Evolutionary conservation across 2,888 invertebrate genomes (phyloP).

Genomic region (Prenolepis imparis): DNA sequence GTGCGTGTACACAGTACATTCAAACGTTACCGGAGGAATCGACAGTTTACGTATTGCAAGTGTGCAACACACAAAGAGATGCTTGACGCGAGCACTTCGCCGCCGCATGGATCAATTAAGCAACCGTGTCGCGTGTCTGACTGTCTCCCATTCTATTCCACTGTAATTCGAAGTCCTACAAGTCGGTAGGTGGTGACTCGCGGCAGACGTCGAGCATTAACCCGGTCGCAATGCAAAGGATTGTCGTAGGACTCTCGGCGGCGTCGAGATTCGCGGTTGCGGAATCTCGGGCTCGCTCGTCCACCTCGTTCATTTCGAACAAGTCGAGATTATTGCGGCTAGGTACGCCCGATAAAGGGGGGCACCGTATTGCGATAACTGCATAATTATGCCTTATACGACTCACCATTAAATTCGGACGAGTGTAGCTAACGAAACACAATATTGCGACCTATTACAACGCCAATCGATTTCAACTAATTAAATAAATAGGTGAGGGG

Average conservation of each 20-base stretch:
- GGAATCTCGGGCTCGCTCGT: constrained; percentile 51
- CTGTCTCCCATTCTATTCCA: constrained; percentile 53
- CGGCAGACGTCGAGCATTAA: constrained; percentile 74
- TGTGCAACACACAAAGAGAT: constrained; percentile 36
- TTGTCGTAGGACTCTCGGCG: constrained; percentile 56
- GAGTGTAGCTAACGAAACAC: constrained; percentile 22
- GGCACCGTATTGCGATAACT: constrained; percentile 46
- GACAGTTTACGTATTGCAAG: constrained; percentile 45
- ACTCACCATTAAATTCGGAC: constrained; percentile 40
- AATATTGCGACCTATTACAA: constrained; percentile 17
- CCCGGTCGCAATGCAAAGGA: constrained; percentile 68
- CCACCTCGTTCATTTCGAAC: constrained; percentile 24
- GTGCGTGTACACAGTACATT: background rate
- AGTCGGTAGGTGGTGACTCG: constrained; percentile 35
- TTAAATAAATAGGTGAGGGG: constrained; percentile 16
- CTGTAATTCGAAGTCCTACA: constrained; percentile 71
- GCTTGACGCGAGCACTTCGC: constrained; percentile 64
- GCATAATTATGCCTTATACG: constrained; percentile 46
- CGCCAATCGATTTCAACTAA: constrained; percentile 38
- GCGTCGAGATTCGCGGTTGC: constrained; percentile 68
- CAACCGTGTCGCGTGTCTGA: constrained; percentile 63
- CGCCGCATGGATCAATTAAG: constrained; percentile 62
- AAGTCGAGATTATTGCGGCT: constrained; percentile 36
- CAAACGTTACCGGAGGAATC: constrained; percentile 17
- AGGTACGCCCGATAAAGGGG: constrained; percentile 22